A percentile compares a stretch with the other conserved stretches of the same genome.
Conservation (phyloP, 2,113 vertebrate species). For the Arenaria interpres region DNA sequence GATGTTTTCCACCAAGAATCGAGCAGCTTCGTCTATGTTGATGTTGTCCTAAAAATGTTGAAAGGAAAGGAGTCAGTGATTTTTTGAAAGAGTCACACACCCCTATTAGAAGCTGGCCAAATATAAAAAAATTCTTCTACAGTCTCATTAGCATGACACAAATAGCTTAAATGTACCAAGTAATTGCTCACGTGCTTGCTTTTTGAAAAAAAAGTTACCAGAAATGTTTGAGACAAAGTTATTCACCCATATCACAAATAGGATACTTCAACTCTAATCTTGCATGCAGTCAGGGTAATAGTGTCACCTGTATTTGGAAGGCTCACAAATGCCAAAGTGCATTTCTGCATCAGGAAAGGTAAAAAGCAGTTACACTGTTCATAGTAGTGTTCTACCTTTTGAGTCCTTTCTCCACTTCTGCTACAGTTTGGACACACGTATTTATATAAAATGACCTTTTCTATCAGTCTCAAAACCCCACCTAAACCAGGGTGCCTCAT, state of each 20-base stretch:
- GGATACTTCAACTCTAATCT: not conserved
- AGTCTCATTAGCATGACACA: not conserved
- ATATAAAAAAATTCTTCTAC: not conserved
- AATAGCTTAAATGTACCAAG: not conserved
- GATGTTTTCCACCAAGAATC: conserved; percentile 94
- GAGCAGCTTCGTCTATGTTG: conserved; percentile 95
- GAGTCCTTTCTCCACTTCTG: not conserved
- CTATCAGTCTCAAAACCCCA: not conserved
- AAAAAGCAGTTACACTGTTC: not conserved
- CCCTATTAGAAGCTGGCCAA: not conserved
- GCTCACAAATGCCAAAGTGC: not conserved
- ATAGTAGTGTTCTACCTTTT: not conserved
- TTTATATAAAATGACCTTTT: not conserved
- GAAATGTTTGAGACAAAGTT: not conserved
- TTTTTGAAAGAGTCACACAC: not conserved
- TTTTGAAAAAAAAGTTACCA: not conserved
- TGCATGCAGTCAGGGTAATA: not conserved
- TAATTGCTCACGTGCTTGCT: not conserved
- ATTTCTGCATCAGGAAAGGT: not conserved
- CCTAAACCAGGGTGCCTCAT: not conserved
- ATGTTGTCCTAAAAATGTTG: conserved; percentile 87
- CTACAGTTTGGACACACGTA: not conserved
- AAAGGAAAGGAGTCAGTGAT: not conserved
- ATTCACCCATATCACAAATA: not conserved
- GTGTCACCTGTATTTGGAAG: not conserved